These are phyloP conservation scores for Microcebus ravelobensis DNA, from an alignment of 2,113 vertebrate genomes.

Conservation along the genomic window DNA sequence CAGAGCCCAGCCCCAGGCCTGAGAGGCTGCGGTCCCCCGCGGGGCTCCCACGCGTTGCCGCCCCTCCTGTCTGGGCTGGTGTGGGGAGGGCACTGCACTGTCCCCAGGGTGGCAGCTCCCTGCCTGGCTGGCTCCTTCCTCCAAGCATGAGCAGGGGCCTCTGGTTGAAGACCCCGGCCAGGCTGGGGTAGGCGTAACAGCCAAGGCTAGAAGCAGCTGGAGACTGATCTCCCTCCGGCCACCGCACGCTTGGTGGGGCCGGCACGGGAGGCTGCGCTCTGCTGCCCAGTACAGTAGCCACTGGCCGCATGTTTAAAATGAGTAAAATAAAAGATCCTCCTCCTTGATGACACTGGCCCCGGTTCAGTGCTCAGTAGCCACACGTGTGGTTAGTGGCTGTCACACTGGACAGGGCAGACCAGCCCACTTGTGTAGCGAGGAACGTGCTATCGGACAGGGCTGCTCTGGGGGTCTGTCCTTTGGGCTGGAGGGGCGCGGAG, in stretches of 20 bases:
- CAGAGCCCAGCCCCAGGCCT: constrained; percentile 16
- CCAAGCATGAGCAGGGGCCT: accelerated
- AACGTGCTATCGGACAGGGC: accelerated
- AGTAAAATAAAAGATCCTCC: neutral
- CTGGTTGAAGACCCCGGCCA: neutral
- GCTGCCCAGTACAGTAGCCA: neutral
- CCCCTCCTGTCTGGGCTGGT: neutral
- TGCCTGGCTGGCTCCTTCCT: neutral
- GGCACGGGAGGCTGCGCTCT: neutral
- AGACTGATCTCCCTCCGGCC: neutral
- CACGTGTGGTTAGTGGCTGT: neutral
- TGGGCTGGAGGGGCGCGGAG: neutral
- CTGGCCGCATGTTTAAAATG: neutral
- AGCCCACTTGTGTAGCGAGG: accelerated
- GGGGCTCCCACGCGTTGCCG: neutral
- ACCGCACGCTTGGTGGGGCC: neutral
- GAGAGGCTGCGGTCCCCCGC: neutral
- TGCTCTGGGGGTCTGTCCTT: accelerated
- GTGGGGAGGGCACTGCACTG: neutral
- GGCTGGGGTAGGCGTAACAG: neutral
- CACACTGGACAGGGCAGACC: accelerated
- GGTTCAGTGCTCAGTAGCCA: accelerated
- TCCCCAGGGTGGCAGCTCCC: neutral
- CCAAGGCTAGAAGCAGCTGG: neutral
- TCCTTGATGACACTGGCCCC: neutral